Evolutionary conservation across 2,888 invertebrate genomes (phyloP), one percentile per base, ranked within the genome.

Genomic region (Pharmacophagus antenor): DNA sequence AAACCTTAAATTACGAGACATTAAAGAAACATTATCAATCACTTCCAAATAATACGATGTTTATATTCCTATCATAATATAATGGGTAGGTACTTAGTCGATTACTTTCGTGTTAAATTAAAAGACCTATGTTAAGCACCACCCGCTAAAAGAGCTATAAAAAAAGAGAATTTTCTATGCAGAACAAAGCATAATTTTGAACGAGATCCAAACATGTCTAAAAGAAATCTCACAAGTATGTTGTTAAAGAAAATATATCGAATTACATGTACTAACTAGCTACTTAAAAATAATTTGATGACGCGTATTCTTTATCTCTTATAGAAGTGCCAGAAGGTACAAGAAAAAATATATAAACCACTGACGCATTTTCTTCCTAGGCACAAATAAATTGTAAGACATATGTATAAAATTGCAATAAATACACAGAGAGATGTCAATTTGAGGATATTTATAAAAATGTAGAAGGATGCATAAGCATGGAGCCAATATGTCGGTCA

Each of bases 1-100:
- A 82, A 80, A 74, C 66, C 76, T 77, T 78, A 78, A 62, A 76
- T 67, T 73, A 74, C 67, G 71, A 72, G 75, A 75, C 73, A 69
- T 72, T 70, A 77, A 76, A 74, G 72, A 71, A 64, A 66, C 63
- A 64, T 62, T 67, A 69, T 70, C 74, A 68, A 79, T 80, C 72
- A 85, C 80, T 77, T 79, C 78, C 76, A 83, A 82, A 82, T 86
- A 88, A 88, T 88, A 88, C 88, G 76, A 75, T 73, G 65, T 69
- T 68, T 68, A 73, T 74, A 56, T 61, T 57, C 49, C 76, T 74
- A 71, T 70, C 72, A 68, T 65, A 65, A 71, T 65, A 69, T 57
- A 67, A 65, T 67, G 82, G 85, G 84, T 81, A 80, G 85, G 82
- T 73, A 80, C 79, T 67, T 75, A 65, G 69, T 71, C 65, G 67